Percentiles rank a stretch among this genome's conserved stretches.
Conservation (phyloP, 2,888 invertebrate genomes). For the Piscicola geometra region DNA sequence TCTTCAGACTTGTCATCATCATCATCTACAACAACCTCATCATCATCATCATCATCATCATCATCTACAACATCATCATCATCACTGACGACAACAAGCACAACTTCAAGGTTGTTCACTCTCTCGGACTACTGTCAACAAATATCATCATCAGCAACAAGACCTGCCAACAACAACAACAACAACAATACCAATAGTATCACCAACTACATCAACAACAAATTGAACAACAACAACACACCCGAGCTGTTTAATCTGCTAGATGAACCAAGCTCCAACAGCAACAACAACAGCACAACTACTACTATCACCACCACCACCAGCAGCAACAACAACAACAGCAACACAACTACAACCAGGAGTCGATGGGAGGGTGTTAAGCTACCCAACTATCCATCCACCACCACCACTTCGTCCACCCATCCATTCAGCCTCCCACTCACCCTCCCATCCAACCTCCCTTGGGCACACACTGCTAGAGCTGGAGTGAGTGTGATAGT, state of each 20-base stretch:
- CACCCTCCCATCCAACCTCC: constrained; percentile 2
- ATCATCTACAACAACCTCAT: background rate
- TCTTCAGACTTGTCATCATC: background rate
- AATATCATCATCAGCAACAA: background rate
- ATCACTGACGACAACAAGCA: background rate
- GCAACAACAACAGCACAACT: background rate
- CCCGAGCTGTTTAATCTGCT: constrained; percentile 4
- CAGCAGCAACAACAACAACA: too few species aligned
- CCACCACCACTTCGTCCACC: too few species aligned
- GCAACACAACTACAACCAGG: too few species aligned
- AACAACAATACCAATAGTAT: background rate
- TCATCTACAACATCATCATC: background rate
- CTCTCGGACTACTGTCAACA: constrained; percentile 2
- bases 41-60: too few species aligned
- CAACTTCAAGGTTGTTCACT: background rate
- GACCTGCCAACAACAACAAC: background rate
- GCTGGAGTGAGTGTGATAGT: background rate
- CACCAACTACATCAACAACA: background rate
- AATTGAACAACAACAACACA: background rate
- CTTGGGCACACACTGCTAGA: background rate
- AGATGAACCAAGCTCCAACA: background rate
- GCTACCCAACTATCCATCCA: too few species aligned
- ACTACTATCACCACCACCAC: too few species aligned
- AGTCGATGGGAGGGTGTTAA: too few species aligned
- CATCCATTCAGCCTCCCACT: too few species aligned